Evolutionary conservation across 2,113 vertebrate species (phyloP).

Genomic region (Tamias sibiricus): DNA sequence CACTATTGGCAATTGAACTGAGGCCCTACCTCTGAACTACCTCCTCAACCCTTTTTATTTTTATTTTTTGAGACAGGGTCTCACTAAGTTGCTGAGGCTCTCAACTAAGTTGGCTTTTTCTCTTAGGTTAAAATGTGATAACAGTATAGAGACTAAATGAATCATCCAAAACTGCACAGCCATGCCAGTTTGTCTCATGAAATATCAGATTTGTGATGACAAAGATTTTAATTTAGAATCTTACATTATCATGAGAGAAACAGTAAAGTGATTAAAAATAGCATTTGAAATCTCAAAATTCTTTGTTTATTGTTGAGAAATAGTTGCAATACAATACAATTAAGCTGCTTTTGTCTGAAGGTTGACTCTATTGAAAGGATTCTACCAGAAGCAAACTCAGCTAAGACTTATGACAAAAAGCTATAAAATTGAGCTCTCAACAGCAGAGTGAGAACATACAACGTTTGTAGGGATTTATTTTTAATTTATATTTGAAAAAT

Average conservation of each 20-base stretch:
- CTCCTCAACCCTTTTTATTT: too few species aligned
- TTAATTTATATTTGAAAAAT: slow-evolving; percentile 87
- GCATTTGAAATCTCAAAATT: slow-evolving; percentile 46
- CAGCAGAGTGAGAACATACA: slow-evolving; percentile 78
- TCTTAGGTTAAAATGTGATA: background rate
- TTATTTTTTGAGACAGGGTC: background rate
- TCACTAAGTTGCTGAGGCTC: background rate
- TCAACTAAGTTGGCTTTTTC: background rate
- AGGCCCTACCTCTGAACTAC: background rate
- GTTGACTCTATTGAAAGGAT: slow-evolving; percentile 73
- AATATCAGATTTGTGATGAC: slow-evolving; percentile 17
- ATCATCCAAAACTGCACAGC: background rate
- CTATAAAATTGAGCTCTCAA: slow-evolving; percentile 69
- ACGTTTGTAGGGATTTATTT: slow-evolving; percentile 83
- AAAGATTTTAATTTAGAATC: slow-evolving; percentile 34
- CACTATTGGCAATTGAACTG: background rate
- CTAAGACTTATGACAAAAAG: slow-evolving; percentile 73
- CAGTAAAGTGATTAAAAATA: background rate
- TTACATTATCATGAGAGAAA: background rate
- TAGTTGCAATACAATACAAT: background rate
- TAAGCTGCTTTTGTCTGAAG: background rate
- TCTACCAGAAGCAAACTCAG: slow-evolving; percentile 63
- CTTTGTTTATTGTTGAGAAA: slow-evolving; percentile 33
- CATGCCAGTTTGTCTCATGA: background rate
- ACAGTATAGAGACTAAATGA: background rate